Evolutionary conservation across 2,113 vertebrate species (phyloP), one percentile per base, ranked within the genome.

Genomic region (Stigmatopora argus): DNA sequence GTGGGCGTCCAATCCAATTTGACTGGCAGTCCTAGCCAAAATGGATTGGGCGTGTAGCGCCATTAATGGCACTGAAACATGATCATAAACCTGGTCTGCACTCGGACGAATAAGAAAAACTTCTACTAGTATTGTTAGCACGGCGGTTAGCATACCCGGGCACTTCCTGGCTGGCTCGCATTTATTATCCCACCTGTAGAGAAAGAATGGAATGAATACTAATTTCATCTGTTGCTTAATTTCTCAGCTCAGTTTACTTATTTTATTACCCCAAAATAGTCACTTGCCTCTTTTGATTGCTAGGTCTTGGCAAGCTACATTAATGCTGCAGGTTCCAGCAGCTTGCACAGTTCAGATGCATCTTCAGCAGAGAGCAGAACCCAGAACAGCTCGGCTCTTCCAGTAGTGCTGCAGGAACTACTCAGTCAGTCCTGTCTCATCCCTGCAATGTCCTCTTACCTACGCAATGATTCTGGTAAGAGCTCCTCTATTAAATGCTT

Each of bases 291-390:
- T 70, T 70, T 45, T 55, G 15, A 55, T 15, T 55, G 1, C 47
- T 76, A 98, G 96, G 96, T 99, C 78, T 90, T 99, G 89, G 96
- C 95, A 18, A 98, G 97, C 88, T 99, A 98, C 72, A 98, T 99
- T 84, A 98, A 98, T 88, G 94, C 97, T 64, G 89, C 93, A 8
- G 93, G 94, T 71, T 93, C 91, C 75, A 70, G 85, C 41, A 82
- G 84, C 55, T 78, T 91, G 58, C 92, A 90, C 66, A 88, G 91
- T 44, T 91, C 91, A 34, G 96, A 97, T 7, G 74, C 82, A 23
- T 90, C 89, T 15, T 67, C 88, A 1, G 89, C 89, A 72, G 96
- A 98, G 70, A 88, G 87, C 38, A 87, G 92, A 82, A 88, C 91
- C 58, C 94, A 95, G 66, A 98, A 94, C 87, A 97, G 92, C 78